Evolutionary conservation across 1,140 invertebrate genomes (phyloP).

Genomic region (Drosophila serrata): DNA sequence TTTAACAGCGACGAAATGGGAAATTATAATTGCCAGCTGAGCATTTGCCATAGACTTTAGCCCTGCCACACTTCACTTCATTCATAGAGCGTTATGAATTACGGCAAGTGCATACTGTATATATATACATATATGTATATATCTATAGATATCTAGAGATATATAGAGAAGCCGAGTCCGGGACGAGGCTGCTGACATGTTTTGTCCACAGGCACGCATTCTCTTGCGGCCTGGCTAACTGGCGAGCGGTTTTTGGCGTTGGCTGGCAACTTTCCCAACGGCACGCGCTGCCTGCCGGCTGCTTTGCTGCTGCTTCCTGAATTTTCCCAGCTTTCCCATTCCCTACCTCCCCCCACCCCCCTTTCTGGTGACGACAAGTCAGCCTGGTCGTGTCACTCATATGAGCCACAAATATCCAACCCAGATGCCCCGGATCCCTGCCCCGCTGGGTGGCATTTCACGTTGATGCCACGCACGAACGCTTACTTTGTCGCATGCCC

Average conservation of each 20-base stretch:
- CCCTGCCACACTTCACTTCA: slow-evolving; percentile 58
- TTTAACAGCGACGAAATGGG: slow-evolving; percentile 74
- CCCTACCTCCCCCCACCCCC: neutral
- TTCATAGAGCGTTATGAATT: slow-evolving; percentile 71
- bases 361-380: slow-evolving; percentile 61
- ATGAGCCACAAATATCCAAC: slow-evolving; percentile 79
- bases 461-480: slow-evolving; percentile 77
- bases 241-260: slow-evolving; percentile 30
- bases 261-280: slow-evolving; percentile 80
- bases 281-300: slow-evolving; percentile 63
- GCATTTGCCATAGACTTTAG: slow-evolving; percentile 50
- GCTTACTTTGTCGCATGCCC: slow-evolving; percentile 82
- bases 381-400: slow-evolving; percentile 77
- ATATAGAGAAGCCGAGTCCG: slow-evolving; percentile 7
- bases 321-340: neutral
- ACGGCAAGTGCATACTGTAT: slow-evolving; percentile 31
- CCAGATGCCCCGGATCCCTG: slow-evolving; percentile 17
- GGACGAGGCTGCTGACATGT: slow-evolving; percentile 79
- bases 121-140: slow-evolving; percentile 1
- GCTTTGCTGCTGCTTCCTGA: slow-evolving; percentile 28
- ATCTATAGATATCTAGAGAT: slow-evolving; percentile 1
- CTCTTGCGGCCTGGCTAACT: slow-evolving; percentile 71
- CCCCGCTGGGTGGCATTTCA: slow-evolving; percentile 24
- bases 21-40: slow-evolving; percentile 82
- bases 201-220: slow-evolving; percentile 83